Base-by-base conservation (phyloP, 64 coral and sea anemone genomes). In the Stylophora pistillata region DNA sequence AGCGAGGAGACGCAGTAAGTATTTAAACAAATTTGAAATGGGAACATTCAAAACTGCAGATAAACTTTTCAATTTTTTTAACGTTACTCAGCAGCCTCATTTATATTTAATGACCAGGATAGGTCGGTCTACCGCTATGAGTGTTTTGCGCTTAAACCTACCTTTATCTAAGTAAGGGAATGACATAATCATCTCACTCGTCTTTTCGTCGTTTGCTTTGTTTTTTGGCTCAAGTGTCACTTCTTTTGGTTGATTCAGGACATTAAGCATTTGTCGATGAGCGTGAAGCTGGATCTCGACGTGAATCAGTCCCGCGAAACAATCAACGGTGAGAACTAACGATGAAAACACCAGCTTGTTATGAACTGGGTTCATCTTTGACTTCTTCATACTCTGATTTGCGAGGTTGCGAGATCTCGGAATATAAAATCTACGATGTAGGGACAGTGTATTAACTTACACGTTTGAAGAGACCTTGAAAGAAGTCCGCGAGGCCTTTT, bases 241-340 rank as follows among this genome's bases (percentile, higher is more conserved):
- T 16, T 30, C 21, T 73, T 33, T 86, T 37, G 55, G 66, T 41
- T 55, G 71, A 72, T 13, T 55, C 4, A 29, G 26, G 20, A 5
- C 64, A 13, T 73, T 16, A 47, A 86, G 47, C n/a, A 41, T 52
- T 47, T 68, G 81, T 52, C 71, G 64, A 54, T 86, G 64, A 85
- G 59, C 62, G 58, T 85, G 15, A 33, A 85, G 60, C 29, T 85
- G 47, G 30, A 68, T 23, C 81, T 86, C 83, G 34, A 86, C 18
- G 33, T 86, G 82, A 86, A 71, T 52, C 34, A 86, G 23, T 16
- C 62, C 82, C 33, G 30, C 82, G 25, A 62, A 58, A 18, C 85
- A 87, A 57, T 54, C 25, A 70, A 87, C 41, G 21, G 53, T 59
- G 12, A 87, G 11, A 60, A 87, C 30, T 29, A 87, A 12, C 15